Percentiles rank a stretch among this genome's conserved stretches.
phyloP scores from a whole-genome alignment of 2,797 vertebrate species.

The Babyrousa celebensis region DNA sequence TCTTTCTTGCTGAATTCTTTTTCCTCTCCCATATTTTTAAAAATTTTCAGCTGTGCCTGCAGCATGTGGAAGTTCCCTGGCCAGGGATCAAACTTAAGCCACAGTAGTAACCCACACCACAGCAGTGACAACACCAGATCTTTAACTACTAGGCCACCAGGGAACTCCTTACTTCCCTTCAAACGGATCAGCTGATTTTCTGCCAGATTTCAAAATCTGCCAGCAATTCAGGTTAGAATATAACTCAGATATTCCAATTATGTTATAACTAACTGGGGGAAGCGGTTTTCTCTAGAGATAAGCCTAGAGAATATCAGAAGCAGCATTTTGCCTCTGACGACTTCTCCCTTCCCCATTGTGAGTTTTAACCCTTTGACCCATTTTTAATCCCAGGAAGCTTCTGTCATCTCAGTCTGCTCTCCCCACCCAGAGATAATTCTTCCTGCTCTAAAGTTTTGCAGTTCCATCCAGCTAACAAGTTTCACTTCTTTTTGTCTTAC shows the following conservation, averaged over 20 bases:
- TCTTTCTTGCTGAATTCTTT: not conserved
- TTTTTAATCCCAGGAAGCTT: not conserved
- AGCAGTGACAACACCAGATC: no score
- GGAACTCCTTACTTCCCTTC: no score
- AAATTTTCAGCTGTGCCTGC: no score
- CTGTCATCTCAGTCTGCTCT: no score
- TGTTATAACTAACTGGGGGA: not conserved
- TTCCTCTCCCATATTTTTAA: not conserved
- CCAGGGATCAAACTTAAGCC: no score
- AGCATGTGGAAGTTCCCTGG: no score
- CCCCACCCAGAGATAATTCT: no score
- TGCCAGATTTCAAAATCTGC: not conserved
- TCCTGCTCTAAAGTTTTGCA: not conserved
- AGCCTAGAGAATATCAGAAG: not conserved
- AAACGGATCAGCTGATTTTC: not conserved
- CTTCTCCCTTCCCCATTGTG: no score
- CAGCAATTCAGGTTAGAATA: not conserved
- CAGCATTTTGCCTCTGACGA: not conserved
- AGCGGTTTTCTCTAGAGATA: not conserved
- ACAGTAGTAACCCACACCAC: no score
- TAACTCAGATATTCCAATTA: not conserved
- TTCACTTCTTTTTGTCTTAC: not conserved
- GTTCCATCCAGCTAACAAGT: not conserved
- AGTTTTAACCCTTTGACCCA: not conserved
- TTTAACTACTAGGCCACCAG: no score